A percentile compares a stretch with the other conserved stretches of the same genome.
phyloP scores from a whole-genome alignment of 92 coral and sea anemone genomes.

The Zoanthus solanderi region DNA sequence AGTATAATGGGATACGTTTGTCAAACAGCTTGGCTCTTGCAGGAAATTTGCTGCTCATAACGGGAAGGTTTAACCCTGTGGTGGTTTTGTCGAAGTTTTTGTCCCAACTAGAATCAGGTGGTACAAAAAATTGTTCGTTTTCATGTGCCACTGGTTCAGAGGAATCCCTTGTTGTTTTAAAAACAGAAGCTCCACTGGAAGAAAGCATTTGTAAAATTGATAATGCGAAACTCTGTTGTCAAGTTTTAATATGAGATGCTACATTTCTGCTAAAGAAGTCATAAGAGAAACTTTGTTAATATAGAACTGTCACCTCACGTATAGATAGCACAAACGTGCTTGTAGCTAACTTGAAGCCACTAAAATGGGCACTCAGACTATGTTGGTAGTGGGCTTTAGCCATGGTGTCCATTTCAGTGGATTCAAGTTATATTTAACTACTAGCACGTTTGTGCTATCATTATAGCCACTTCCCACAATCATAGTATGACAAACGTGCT shows the following conservation, averaged over 20 bases:
- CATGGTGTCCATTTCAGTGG: too few species aligned
- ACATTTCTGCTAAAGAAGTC: too few species aligned
- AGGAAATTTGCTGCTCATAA: constrained; percentile 64
- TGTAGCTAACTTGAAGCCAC: too few species aligned
- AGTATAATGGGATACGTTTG: constrained; percentile 71
- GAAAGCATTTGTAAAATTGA: constrained; percentile 26
- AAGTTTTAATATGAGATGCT: constrained; percentile 20
- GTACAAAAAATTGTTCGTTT: constrained; percentile 54
- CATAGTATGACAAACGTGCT: too few species aligned
- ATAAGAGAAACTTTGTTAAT: too few species aligned
- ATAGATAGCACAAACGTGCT: too few species aligned
- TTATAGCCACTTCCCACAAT: too few species aligned
- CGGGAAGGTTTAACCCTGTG: constrained; percentile 43
- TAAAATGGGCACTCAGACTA: too few species aligned
- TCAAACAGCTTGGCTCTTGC: constrained; percentile 76
- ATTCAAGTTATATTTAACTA: too few species aligned
- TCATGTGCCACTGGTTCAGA: constrained; percentile 31
- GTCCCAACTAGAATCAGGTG: constrained; percentile 47
- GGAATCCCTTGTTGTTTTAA: constrained; percentile 49
- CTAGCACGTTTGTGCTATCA: too few species aligned
- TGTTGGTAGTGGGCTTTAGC: too few species aligned
- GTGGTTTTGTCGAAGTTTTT: constrained; percentile 52
- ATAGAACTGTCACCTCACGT: too few species aligned
- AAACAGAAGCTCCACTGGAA: constrained; percentile 38
- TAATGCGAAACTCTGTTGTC: constrained; percentile 50